Base-by-base conservation (phyloP, 2,113 vertebrate genomes). In the Anarrhichthys ocellatus region DNA sequence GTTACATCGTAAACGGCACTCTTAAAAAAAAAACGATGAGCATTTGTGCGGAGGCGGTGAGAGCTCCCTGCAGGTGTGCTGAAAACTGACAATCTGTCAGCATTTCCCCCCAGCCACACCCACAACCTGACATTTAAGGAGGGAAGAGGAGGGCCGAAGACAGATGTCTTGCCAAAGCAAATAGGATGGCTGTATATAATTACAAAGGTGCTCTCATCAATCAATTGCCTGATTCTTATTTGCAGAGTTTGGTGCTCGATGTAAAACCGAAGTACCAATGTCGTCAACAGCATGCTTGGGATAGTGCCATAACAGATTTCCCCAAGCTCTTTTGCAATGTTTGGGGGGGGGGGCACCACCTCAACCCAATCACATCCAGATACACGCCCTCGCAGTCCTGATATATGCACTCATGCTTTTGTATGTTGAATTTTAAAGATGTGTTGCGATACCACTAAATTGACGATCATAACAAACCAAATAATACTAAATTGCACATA, bases 151-250 rank as follows among this genome's bases (percentile, higher is more conserved):
- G 75, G 73, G 2, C 52, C 13, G 84, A 88, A 72, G 76, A 95
- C 87, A 92, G 94, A 94, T 88, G 90, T 87, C 89, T 84, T 81
- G 91, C 93, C 92, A 92, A 94, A 93, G 89, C 89, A 92, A 94
- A 93, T 87, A 87, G 74, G 76, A 91, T 9, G 75, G 75, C 87
- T 89, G 86, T 74, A 85, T 92, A 86, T 91, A 89, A 93, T 93
- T 93, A 92, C 88, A 91, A 91, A 93, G 94, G 91, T 86, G 87
- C 84, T 76, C 83, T 84, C 91, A 91, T 94, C 91, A 91, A 94
- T 94, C 93, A 92, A 78, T 59, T 11, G 56, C 68, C 76, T 65
- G 76, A 87, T 90, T 90, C 73, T 24, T 87, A 90, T 93, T 93
- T 88, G 91, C 89, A 88, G 85, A 84, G 65, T 89, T 87, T 81